Evolutionary conservation across 30 jellyfish, hydroid and myxozoan species (phyloP).

Genomic region (Cassiopea andromeda): DNA sequence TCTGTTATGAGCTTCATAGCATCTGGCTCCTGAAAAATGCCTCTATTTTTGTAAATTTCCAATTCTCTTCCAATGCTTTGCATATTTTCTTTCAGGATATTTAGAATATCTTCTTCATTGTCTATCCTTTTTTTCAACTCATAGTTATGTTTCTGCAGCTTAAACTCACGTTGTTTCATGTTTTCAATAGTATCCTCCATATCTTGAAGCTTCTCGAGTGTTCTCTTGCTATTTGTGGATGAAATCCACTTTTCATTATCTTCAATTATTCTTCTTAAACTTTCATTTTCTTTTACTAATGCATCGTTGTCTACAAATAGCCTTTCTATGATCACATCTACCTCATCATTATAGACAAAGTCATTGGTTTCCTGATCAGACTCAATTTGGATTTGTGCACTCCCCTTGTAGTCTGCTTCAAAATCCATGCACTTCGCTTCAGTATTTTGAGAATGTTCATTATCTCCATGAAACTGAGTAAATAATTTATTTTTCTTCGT

Average conservation of each 20-base stretch:
- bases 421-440: too few relatives aligned
- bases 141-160: constrained; percentile 20
- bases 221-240: background rate
- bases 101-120: background rate
- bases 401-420: too few relatives aligned
- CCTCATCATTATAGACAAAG: too few relatives aligned
- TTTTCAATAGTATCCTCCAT: background rate
- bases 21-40: background rate
- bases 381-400: too few relatives aligned
- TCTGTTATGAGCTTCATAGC: background rate
- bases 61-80: background rate
- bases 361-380: too few relatives aligned
- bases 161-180: constrained; percentile 7
- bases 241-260: background rate
- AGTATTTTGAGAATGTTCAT: too few relatives aligned
- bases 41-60: background rate
- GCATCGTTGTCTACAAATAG: background rate
- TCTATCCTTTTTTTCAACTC: constrained; percentile 19
- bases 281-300: background rate
- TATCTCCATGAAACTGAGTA: too few relatives aligned
- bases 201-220: background rate
- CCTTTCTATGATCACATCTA: background rate
- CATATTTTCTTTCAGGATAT: background rate
- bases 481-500: too few relatives aligned
- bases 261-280: background rate